Evolutionary conservation across 2,888 invertebrate genomes (phyloP).

Genomic region (Caenorhabditis afra): DNA sequence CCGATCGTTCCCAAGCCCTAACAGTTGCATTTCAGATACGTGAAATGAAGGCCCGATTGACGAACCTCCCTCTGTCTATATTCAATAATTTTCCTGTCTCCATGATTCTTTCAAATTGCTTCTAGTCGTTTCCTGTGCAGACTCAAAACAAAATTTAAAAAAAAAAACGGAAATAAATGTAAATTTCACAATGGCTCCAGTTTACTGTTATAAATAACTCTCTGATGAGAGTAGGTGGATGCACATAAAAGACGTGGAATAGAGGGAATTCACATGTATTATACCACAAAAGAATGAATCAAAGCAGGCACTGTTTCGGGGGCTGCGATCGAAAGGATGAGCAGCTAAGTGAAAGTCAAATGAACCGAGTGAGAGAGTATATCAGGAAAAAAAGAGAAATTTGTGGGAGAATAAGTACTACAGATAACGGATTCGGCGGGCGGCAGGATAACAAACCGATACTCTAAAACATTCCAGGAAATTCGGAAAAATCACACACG

Average conservation of each 20-base stretch:
- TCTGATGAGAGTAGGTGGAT: too few relatives aligned
- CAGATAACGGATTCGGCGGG: neutral
- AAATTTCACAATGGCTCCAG: too few relatives aligned
- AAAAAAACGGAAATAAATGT: too few relatives aligned
- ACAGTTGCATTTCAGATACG: constrained; percentile 17
- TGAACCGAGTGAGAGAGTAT: constrained; percentile 26
- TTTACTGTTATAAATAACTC: too few relatives aligned
- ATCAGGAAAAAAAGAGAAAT: neutral
- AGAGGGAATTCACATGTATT: constrained; percentile 24
- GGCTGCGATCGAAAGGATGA: neutral
- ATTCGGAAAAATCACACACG: constrained; percentile 10
- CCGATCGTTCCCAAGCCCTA: neutral
- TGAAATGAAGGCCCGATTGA: constrained; percentile 1
- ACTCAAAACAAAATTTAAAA: neutral
- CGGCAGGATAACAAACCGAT: neutral
- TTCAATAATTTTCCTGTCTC: neutral
- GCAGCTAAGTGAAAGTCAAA: constrained; percentile 20
- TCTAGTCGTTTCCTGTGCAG: neutral
- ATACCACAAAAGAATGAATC: constrained; percentile 22
- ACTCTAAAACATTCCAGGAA: constrained; percentile 7
- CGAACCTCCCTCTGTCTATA: neutral
- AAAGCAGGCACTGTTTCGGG: constrained; percentile 3
- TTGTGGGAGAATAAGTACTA: constrained; percentile 2
- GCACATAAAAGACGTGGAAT: neutral
- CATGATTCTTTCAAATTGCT: constrained; percentile 5